These are phyloP conservation scores for Heteromurus nitidus DNA, from an alignment of 2,888 invertebrate genomes.

Conservation along the genomic window DNA sequence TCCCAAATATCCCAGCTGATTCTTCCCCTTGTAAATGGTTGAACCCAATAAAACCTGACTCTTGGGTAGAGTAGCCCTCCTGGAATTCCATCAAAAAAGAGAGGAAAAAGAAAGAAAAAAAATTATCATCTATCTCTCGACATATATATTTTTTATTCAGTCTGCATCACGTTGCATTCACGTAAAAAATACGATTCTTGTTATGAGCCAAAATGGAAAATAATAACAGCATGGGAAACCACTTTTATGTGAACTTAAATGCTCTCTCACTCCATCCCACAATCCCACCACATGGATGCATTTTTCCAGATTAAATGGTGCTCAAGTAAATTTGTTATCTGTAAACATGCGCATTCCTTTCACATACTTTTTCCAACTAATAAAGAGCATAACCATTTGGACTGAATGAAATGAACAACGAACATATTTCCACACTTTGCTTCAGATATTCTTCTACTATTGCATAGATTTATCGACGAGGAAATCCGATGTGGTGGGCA, in stretches of 20 bases:
- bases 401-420: too few species aligned
- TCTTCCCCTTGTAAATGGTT: constrained; percentile 63
- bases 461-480: too few species aligned
- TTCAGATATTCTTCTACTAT: too few species aligned
- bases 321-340: neutral
- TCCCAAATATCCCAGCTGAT: constrained; percentile 66
- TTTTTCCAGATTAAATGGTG: neutral
- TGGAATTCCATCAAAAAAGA: constrained; percentile 50
- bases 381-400: too few species aligned
- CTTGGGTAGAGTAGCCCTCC: constrained; percentile 61
- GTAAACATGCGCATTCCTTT: constrained; percentile 26
- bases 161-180: neutral
- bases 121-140: neutral
- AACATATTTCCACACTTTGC: too few species aligned
- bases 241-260: constrained; percentile 13
- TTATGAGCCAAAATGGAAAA: constrained; percentile 14
- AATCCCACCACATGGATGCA: too few species aligned
- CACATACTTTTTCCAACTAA: constrained; percentile 4
- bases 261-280: neutral
- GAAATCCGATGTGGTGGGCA: too few species aligned
- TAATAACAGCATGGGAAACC: constrained; percentile 35
- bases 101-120: too few species aligned
- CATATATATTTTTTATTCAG: neutral
- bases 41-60: constrained; percentile 59
- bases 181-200: neutral